These are phyloP conservation scores for Rhagoletis zephyria DNA, from an alignment of 1,140 invertebrate species.

Conservation along the genomic window DNA sequence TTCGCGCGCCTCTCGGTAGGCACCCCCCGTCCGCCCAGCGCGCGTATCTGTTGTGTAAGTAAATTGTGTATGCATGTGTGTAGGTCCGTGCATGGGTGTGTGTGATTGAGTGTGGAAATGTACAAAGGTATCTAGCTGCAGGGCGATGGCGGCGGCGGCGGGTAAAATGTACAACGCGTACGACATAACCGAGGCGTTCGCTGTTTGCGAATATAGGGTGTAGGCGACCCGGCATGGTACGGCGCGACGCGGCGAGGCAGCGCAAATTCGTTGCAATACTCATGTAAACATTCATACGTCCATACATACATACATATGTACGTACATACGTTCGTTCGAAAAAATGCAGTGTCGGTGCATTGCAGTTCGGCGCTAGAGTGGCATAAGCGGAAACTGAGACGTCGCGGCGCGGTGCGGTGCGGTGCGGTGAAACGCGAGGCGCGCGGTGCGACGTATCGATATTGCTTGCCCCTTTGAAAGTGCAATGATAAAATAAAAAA, in stretches of 20 bases:
- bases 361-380: background rate
- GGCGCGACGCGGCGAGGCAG: background rate
- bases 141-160: background rate
- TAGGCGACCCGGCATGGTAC: constrained; percentile 27
- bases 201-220: constrained; percentile 27
- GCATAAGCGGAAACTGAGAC: background rate
- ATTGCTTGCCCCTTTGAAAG: constrained; percentile 9
- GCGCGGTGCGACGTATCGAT: background rate
- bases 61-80: background rate
- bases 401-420: background rate
- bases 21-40: background rate
- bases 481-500: constrained; percentile 29
- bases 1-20: background rate
- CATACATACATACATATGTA: constrained; percentile 1
- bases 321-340: background rate
- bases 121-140: background rate
- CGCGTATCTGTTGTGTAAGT: constrained; percentile 23
- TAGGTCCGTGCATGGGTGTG: background rate
- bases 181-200: background rate
- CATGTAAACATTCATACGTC: background rate
- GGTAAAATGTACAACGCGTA: constrained; percentile 14
- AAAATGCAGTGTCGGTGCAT: constrained; percentile 44
- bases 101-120: constrained; percentile 17
- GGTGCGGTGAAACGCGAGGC: background rate
- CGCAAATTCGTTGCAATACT: background rate